Percentiles rank a stretch among this genome's conserved stretches.
phyloP scores from a whole-genome alignment of 2,888 invertebrate species.

The Tiliacea citrago region DNA sequence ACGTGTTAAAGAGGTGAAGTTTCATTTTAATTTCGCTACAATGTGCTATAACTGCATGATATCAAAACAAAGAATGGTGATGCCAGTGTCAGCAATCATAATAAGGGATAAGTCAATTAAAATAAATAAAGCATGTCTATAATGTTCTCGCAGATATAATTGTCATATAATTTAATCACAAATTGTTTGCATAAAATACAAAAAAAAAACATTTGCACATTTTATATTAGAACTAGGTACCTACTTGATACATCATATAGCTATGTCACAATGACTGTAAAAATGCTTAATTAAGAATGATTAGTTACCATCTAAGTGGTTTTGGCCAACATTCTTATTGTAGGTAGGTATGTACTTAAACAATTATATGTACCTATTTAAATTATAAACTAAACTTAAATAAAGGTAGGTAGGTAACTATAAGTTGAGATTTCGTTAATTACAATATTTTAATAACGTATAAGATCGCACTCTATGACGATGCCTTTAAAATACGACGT shows the following conservation, averaged over 20 bases:
- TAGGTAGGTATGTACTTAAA: slow-evolving; percentile 60
- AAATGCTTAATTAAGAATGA: slow-evolving; percentile 62
- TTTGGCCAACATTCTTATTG: slow-evolving; percentile 51
- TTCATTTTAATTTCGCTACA: no score
- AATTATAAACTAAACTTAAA: slow-evolving; percentile 66
- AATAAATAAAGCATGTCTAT: slow-evolving; percentile 38
- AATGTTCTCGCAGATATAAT: slow-evolving; percentile 67
- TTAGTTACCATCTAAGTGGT: slow-evolving; percentile 55
- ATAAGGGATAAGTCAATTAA: neutral
- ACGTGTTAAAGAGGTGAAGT: no score
- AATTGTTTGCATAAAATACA: slow-evolving; percentile 60
- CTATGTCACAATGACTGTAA: slow-evolving; percentile 60
- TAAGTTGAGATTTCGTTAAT: slow-evolving; percentile 69
- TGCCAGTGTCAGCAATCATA: no score
- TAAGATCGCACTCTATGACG: slow-evolving; percentile 33
- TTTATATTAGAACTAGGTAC: slow-evolving; percentile 38
- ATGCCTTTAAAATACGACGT: slow-evolving; percentile 27
- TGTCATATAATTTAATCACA: slow-evolving; percentile 67
- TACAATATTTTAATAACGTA: slow-evolving; percentile 40
- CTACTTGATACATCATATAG: slow-evolving; percentile 52
- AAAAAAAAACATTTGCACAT: slow-evolving; percentile 61
- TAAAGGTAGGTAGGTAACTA: slow-evolving; percentile 69
- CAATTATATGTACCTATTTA: slow-evolving; percentile 66
- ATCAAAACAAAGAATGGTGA: neutral
- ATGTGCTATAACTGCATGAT: no score